phyloP scores from a whole-genome alignment of 2,797 vertebrate genomes.

The Anas flavirostris region DNA sequence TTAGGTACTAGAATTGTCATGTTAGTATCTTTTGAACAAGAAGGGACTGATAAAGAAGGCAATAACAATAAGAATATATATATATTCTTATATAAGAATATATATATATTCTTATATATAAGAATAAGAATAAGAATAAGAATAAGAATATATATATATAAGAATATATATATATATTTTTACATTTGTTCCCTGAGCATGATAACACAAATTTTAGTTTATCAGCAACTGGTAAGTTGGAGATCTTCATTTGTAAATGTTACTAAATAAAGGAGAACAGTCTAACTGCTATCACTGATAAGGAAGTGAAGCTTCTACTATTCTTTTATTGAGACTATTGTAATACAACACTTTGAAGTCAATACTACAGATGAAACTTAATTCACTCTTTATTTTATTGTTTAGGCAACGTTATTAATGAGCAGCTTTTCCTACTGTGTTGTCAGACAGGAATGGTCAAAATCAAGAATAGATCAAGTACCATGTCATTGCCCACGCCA shows the following conservation, averaged over 20 bases:
- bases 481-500: slow-evolving; percentile 28
- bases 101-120: too few relatives aligned
- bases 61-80: not conserved
- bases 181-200: not conserved
- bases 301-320: not conserved
- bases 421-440: slow-evolving; percentile 40
- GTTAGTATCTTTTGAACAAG: not conserved
- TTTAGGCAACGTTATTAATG: slow-evolving; percentile 38
- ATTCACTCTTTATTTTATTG: not conserved
- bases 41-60: not conserved
- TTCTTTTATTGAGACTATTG: not conserved
- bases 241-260: not conserved
- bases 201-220: not conserved
- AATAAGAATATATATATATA: not conserved
- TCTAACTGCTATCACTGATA: not conserved
- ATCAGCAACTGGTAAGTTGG: not conserved
- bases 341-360: not conserved
- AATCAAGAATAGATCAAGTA: slow-evolving; percentile 15
- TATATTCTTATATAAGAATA: too few relatives aligned
- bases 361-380: not conserved
- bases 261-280: not conserved
- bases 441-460: slow-evolving; percentile 44
- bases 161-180: too few relatives aligned
- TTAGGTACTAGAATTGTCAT: not conserved
- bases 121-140: too few relatives aligned